Evolutionary conservation across 2,888 invertebrate genomes (phyloP).

Genomic region (Cryptus viduatorius): DNA sequence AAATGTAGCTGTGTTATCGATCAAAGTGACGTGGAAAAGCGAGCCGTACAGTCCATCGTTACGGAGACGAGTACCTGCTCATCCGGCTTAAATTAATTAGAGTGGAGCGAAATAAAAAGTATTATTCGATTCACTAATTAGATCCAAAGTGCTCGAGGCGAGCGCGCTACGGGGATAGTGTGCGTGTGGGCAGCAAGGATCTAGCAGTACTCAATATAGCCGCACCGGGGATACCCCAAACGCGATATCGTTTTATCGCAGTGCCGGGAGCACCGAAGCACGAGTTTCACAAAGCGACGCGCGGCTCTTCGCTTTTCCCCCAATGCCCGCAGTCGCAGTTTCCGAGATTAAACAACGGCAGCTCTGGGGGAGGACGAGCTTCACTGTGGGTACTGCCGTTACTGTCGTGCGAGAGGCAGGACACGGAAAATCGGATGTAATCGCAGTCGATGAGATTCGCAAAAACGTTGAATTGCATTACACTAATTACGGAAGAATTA

Average conservation of each 20-base stretch:
- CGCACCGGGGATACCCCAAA: conserved; percentile 32
- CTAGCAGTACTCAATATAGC: conserved; percentile 16
- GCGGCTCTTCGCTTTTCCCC: neutral
- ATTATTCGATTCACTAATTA: conserved; percentile 49
- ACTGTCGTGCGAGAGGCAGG: conserved; percentile 50
- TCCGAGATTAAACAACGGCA: conserved; percentile 59
- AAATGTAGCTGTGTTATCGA: neutral
- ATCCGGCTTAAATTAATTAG: conserved; percentile 36
- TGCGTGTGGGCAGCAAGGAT: conserved; percentile 11
- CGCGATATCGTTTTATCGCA: conserved; percentile 63
- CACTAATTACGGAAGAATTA: conserved; percentile 27
- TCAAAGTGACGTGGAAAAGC: neutral
- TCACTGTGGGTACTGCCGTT: conserved; percentile 24
- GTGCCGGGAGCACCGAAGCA: conserved; percentile 34
- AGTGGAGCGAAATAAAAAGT: conserved; percentile 30
- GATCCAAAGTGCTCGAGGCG: conserved; percentile 35
- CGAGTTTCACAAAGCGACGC: conserved; percentile 58
- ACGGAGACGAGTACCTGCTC: conserved; percentile 10
- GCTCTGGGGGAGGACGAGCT: neutral
- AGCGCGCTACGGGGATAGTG: conserved; percentile 23
- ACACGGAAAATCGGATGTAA: conserved; percentile 54
- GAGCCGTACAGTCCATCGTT: neutral
- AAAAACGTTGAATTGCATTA: conserved; percentile 30
- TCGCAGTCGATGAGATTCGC: conserved; percentile 21
- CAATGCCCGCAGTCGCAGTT: conserved; percentile 27